Percentiles rank a stretch among this genome's conserved stretches.
These are phyloP conservation scores for Sabatieria punctata DNA, from an alignment of 2,888 invertebrate genomes.

Conservation along the genomic window DNA sequence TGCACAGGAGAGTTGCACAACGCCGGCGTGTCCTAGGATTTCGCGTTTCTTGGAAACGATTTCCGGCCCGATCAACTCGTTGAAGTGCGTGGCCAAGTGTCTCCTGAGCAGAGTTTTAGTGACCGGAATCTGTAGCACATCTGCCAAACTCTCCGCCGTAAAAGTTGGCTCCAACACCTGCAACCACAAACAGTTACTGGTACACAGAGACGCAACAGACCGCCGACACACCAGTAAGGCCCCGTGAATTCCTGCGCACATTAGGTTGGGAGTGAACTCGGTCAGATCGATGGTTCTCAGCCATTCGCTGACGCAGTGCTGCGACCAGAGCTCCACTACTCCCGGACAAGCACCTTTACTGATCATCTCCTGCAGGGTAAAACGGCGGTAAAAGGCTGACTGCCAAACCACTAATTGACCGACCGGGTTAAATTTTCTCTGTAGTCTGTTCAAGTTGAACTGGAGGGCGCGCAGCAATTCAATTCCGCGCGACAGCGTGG, in stretches of 20 bases:
- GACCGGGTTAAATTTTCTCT: slow-evolving; percentile 36
- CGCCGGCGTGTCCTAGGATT: slow-evolving; percentile 19
- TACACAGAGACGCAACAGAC: neutral
- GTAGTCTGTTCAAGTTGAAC: slow-evolving; percentile 61
- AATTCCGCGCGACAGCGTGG: slow-evolving; percentile 55
- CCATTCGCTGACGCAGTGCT: slow-evolving; percentile 96
- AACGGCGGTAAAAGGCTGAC: too few species aligned
- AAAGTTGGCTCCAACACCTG: slow-evolving; percentile 75
- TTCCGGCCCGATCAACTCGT: slow-evolving; percentile 64
- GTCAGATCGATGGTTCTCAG: slow-evolving; percentile 82
- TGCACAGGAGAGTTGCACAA: slow-evolving; percentile 19
- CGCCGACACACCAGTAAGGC: slow-evolving; percentile 53
- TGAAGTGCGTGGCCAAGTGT: slow-evolving; percentile 85
- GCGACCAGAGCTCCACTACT: slow-evolving; percentile 48
- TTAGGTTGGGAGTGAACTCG: slow-evolving; percentile 89
- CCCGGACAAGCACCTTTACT: slow-evolving; percentile 11
- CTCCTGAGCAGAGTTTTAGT: slow-evolving; percentile 79
- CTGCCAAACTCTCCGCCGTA: slow-evolving; percentile 77
- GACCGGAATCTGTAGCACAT: slow-evolving; percentile 78
- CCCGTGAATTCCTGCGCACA: slow-evolving; percentile 80
- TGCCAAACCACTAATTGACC: too few species aligned
- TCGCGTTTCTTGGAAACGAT: slow-evolving; percentile 26
- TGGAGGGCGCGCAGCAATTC: slow-evolving; percentile 59
- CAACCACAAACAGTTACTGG: slow-evolving; percentile 12
- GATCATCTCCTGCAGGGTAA: neutral